Percentiles rank a stretch among this genome's conserved stretches.
These are phyloP conservation scores for Taenaris catops DNA, from an alignment of 2,888 invertebrate species.

Conservation along the genomic window DNA sequence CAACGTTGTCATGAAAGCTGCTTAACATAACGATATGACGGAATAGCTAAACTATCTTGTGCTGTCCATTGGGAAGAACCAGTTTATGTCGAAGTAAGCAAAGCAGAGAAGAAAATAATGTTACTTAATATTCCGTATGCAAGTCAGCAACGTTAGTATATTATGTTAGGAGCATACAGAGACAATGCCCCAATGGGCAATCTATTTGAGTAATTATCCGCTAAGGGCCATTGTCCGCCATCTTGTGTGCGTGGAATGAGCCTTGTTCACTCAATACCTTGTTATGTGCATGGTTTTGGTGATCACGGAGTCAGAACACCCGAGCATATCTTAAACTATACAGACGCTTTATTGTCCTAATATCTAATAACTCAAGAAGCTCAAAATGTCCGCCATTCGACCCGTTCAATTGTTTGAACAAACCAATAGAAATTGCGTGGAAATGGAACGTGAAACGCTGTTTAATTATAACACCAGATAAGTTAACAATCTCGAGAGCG, in stretches of 20 bases:
- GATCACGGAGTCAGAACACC: constrained; percentile 23
- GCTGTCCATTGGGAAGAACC: no score
- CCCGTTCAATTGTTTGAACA: constrained; percentile 22
- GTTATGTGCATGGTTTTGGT: constrained; percentile 63
- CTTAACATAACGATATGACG: no score
- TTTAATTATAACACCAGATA: constrained; percentile 74
- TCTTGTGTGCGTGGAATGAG: constrained; percentile 74
- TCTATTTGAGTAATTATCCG: constrained; percentile 79
- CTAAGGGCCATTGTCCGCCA: constrained; percentile 77
- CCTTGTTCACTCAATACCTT: constrained; percentile 67
- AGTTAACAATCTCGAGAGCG: constrained; percentile 72
- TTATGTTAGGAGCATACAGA: constrained; percentile 52
- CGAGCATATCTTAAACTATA: constrained; percentile 15
- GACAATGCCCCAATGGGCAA: constrained; percentile 77
- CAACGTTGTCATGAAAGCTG: no score
- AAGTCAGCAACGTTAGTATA: constrained; percentile 53
- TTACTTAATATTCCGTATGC: constrained; percentile 38
- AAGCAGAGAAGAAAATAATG: constrained; percentile 17
- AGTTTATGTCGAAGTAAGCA: constrained; percentile 12
- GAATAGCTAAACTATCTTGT: no score
- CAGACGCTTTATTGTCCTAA: constrained; percentile 6
- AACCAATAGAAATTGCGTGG: constrained; percentile 30
- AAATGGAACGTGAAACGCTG: constrained; percentile 49
- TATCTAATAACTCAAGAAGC: constrained; percentile 4
- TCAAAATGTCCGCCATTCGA: constrained; percentile 8